Evolutionary conservation across 92 coral and sea anemone genomes (phyloP).

Genomic region (Scolanthus callimorphus): DNA sequence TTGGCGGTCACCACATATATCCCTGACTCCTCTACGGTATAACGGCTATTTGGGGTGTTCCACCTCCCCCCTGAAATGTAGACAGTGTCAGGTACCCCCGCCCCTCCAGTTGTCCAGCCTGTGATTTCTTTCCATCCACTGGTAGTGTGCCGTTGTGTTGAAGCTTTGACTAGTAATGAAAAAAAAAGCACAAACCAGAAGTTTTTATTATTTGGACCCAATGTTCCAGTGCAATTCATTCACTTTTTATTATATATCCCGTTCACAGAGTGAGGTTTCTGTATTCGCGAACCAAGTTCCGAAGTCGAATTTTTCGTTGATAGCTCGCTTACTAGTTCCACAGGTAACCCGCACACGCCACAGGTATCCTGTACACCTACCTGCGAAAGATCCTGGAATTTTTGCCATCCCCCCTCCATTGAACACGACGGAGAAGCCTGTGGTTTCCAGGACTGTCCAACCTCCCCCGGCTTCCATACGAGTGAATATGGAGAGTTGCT

Average conservation of each 20-base stretch:
- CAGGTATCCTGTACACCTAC: constrained; percentile 8
- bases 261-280: too few relatives aligned
- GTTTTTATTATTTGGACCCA: too few relatives aligned
- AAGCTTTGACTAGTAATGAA: too few relatives aligned
- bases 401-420: constrained; percentile 33
- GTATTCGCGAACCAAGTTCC: too few relatives aligned
- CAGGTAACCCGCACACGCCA: too few relatives aligned
- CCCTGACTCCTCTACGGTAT: constrained; percentile 29
- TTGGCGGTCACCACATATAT: constrained; percentile 38
- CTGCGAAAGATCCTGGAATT: constrained; percentile 38
- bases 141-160: not conserved
- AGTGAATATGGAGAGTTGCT: constrained; percentile 37
- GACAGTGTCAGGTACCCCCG: constrained; percentile 2
- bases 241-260: too few relatives aligned
- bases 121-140: constrained; percentile 17
- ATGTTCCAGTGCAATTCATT: too few relatives aligned
- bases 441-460: constrained; percentile 17
- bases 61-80: constrained; percentile 17
- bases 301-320: too few relatives aligned
- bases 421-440: constrained; percentile 38
- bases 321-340: too few relatives aligned
- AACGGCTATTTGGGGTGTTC: constrained; percentile 7
- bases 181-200: too few relatives aligned
- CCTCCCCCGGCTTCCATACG: constrained; percentile 3
- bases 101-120: constrained; percentile 15